These are phyloP conservation scores for Squalus acanthias DNA, from an alignment of 2,797 vertebrate species.

Conservation along the genomic window DNA sequence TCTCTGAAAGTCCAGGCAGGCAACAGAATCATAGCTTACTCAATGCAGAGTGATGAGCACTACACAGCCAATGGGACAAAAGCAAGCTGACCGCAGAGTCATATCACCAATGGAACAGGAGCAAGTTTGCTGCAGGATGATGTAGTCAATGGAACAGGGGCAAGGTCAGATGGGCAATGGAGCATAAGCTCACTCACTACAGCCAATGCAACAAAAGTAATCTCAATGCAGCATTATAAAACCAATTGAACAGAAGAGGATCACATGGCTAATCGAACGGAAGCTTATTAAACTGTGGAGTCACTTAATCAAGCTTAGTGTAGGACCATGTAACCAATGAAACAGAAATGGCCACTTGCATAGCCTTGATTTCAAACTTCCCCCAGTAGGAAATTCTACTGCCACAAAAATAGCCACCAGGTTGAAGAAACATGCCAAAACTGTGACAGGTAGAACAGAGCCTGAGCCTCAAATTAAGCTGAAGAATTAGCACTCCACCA, in stretches of 20 bases:
- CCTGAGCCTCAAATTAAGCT: neutral
- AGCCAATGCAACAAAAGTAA: neutral
- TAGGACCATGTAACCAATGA: neutral
- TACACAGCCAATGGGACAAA: neutral
- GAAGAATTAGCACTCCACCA: neutral
- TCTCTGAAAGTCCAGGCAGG: neutral
- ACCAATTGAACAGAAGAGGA: neutral
- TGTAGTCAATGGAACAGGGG: neutral
- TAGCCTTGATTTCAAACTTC: neutral
- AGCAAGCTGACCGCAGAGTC: neutral
- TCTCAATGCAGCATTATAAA: neutral
- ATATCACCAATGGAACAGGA: neutral
- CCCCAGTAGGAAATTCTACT: neutral
- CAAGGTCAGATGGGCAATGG: neutral
- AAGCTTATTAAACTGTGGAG: neutral
- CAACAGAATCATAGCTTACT: neutral
- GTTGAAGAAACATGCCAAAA: neutral
- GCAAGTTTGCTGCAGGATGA: neutral
- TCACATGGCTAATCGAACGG: neutral
- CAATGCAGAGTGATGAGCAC: neutral
- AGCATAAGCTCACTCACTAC: neutral
- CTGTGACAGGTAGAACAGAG: neutral
- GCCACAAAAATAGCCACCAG: neutral
- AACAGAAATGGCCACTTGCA: neutral
- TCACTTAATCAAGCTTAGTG: neutral